Conservation (phyloP, 2,113 vertebrate species). For the Salvator merianae region DNA sequence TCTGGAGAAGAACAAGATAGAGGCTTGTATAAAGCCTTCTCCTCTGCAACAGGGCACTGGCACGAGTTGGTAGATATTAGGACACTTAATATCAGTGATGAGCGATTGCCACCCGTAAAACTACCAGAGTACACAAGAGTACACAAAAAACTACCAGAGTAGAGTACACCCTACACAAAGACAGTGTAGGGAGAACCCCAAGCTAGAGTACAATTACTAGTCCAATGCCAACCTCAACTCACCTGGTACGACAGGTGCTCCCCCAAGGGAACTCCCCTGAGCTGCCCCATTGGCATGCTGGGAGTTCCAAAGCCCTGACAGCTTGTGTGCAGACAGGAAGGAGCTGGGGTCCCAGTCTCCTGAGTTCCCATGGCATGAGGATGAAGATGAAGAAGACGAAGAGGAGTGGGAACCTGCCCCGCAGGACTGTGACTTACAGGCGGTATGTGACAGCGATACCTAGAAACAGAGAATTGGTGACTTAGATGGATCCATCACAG, state of each 20-base stretch:
- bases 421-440: constrained; percentile 93
- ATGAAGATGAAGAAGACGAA: constrained; percentile 91
- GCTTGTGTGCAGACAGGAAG: constrained; percentile 97
- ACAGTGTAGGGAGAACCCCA: not conserved
- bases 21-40: not conserved
- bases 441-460: constrained; percentile 84
- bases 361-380: constrained; percentile 92
- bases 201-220: not conserved
- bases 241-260: constrained; percentile 85
- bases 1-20: not conserved
- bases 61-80: not conserved
- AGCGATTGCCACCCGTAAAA: not conserved
- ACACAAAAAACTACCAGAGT: not conserved
- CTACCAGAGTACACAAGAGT: no score
- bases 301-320: constrained; percentile 97
- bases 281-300: constrained; percentile 86
- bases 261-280: constrained; percentile 84
- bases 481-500: not conserved
- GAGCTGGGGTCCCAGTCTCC: constrained; percentile 99
- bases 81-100: not conserved
- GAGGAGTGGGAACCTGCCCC: constrained; percentile 91
- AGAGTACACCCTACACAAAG: not conserved
- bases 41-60: not conserved
- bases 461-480: constrained; percentile 57
- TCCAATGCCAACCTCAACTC: constrained; percentile 53